Evolutionary conservation across 2,888 invertebrate genomes (phyloP), one percentile per base, ranked within the genome.

Genomic region (Archips xylosteana): DNA sequence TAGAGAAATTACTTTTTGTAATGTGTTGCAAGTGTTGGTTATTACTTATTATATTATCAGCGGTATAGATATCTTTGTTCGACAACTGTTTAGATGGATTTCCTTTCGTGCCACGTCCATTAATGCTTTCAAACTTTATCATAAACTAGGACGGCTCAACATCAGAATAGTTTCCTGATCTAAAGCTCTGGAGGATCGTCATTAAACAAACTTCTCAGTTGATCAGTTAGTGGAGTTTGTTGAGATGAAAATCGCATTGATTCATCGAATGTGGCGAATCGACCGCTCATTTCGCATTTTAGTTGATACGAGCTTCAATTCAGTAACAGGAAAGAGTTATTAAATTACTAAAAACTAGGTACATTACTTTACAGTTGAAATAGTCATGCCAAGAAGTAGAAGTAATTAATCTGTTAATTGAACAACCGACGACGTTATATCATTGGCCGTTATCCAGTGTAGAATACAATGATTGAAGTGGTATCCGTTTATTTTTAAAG

Each of bases 391-490:
- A n/a, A 36, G 12, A 13, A 60, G 59, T 49, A 49, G 12, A 51
- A 12, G 12, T 15, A 51, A n/a, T 6, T 54, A 42, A 66, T 39
- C 42, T 45, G 12, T 15, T 62, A 32, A 57, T 45, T 62, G 45
- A 62, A 62, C 15, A 62, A 45, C 45, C 45, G 62, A 5, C 42
- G 23, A 57, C 57, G 32, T 57, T 45, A 12, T 13, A 62, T 47
- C 60, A 67, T 72, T 72, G 66, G 66, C 61, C 6, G 13, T 42
- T 32, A 51, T 66, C 62, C 66, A 67, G 61, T 71, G 34, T 34
- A 42, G 49, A 36, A 47, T 59, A 32, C 60, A 67, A 54, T 60
- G 34, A 64, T 54, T 23, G 54, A 64, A 47, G 36, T 57, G 15
- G 12, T 64, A 8, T 49, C 45, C 15, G 32, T 32, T 54, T 54